Evolutionary conservation across 2,888 invertebrate species (phyloP).

Genomic region (Agelastica alni): DNA sequence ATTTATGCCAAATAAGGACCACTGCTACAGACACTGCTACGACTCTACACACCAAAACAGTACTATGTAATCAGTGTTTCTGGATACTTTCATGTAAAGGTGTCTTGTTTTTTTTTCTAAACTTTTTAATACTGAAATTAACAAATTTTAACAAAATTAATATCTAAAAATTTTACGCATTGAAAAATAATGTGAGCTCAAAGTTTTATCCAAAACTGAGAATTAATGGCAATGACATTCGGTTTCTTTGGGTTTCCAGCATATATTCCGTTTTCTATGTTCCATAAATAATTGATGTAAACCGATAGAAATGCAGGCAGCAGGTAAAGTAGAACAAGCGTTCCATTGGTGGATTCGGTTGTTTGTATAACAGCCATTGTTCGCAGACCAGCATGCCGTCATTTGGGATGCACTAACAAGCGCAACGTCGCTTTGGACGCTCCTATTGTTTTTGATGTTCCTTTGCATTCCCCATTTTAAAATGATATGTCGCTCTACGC

Average conservation of each 20-base stretch:
- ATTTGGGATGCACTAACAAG: not conserved
- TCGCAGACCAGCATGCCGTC: not conserved
- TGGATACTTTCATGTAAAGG: too few relatives aligned
- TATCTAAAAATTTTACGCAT: too few relatives aligned
- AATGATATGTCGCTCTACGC: not conserved
- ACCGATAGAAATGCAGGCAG: not conserved
- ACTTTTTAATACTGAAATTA: too few relatives aligned
- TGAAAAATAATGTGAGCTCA: too few relatives aligned
- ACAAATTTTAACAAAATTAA: too few relatives aligned
- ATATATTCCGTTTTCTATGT: not conserved
- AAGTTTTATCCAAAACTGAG: too few relatives aligned
- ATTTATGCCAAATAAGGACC: too few relatives aligned
- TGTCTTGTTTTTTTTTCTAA: too few relatives aligned
- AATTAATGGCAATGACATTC: too few relatives aligned
- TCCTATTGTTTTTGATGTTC: not conserved
- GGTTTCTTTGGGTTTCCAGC: not conserved
- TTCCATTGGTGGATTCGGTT: not conserved
- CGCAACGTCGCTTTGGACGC: not conserved
- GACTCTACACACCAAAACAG: too few relatives aligned
- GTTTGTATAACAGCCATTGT: not conserved
- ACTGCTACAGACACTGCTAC: too few relatives aligned
- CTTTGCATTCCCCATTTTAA: not conserved
- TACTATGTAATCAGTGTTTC: too few relatives aligned
- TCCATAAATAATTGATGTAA: not conserved
- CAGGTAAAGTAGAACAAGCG: not conserved